These are phyloP conservation scores for Laticauda laticaudata DNA, from an alignment of 2,113 vertebrate species.

Conservation along the genomic window DNA sequence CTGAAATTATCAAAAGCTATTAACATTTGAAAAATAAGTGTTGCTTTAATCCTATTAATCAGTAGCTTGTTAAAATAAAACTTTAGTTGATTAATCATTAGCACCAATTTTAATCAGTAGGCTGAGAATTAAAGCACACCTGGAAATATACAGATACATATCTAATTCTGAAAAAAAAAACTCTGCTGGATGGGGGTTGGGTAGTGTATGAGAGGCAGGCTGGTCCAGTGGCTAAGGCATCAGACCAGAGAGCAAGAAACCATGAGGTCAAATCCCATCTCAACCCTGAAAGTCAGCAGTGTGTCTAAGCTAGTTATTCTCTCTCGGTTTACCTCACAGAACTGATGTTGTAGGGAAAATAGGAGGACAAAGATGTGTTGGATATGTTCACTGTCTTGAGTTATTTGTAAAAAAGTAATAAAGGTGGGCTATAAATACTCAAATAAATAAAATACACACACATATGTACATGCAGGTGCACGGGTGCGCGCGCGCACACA, in stretches of 20 bases:
- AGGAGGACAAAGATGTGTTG: not conserved
- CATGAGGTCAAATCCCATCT: not conserved
- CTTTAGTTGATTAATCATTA: slow-evolving; percentile 9
- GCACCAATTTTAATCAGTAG: slow-evolving; percentile 11
- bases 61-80: slow-evolving; percentile 3
- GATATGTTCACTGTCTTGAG: not conserved
- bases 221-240: not conserved
- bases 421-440: not conserved
- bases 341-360: not conserved
- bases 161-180: not conserved
- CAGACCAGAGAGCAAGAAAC: not conserved
- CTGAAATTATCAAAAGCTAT: not conserved
- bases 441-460: no score
- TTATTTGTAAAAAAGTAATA: not conserved
- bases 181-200: not conserved
- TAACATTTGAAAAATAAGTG: not conserved
- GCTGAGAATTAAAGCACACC: not conserved
- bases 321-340: not conserved
- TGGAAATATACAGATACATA: not conserved
- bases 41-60: not conserved
- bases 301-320: not conserved
- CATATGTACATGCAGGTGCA: not conserved
- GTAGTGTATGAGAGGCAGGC: not conserved
- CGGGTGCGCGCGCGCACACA: no score
- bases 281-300: not conserved